Evolutionary conservation across 2,113 vertebrate genomes (phyloP).

Genomic region (Rhizomys pruinosus): DNA sequence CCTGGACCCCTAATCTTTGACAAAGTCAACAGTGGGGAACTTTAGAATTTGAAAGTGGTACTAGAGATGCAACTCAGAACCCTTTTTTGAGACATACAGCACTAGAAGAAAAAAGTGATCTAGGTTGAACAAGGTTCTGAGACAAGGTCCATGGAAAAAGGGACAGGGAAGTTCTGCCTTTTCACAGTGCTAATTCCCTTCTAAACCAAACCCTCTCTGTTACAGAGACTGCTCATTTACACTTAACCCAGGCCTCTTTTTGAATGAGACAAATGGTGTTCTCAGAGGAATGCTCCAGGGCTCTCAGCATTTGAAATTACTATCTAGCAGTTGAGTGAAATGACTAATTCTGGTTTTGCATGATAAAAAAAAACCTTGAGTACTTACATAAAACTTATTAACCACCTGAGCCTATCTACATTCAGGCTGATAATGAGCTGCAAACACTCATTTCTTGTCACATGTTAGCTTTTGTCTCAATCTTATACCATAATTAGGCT

Average conservation of each 20-base stretch:
- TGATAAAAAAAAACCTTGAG: constrained; percentile 34
- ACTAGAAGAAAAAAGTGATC: constrained; percentile 1
- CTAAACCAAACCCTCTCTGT: not conserved
- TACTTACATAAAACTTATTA: constrained; percentile 54
- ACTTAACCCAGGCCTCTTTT: not conserved
- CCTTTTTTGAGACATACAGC: not conserved
- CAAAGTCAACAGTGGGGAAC: no score
- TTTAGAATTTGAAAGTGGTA: not conserved
- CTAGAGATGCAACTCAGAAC: not conserved
- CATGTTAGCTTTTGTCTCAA: constrained; percentile 63
- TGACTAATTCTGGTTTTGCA: constrained; percentile 34
- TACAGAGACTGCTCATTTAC: accelerated
- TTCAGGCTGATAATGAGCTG: constrained; percentile 75
- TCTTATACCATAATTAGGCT: constrained; percentile 78
- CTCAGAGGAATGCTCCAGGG: not conserved
- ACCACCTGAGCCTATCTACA: constrained; percentile 67
- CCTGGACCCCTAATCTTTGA: no score
- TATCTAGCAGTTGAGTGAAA: constrained; percentile 53
- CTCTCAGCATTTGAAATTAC: not conserved
- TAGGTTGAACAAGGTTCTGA: not conserved
- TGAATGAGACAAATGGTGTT: not conserved
- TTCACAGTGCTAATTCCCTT: not conserved
- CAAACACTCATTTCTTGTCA: constrained; percentile 60
- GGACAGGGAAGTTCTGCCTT: not conserved
- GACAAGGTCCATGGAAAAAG: not conserved